These are phyloP conservation scores for Parauchenoglanis punctatus DNA, from an alignment of 2,797 vertebrate genomes.

Conservation along the genomic window DNA sequence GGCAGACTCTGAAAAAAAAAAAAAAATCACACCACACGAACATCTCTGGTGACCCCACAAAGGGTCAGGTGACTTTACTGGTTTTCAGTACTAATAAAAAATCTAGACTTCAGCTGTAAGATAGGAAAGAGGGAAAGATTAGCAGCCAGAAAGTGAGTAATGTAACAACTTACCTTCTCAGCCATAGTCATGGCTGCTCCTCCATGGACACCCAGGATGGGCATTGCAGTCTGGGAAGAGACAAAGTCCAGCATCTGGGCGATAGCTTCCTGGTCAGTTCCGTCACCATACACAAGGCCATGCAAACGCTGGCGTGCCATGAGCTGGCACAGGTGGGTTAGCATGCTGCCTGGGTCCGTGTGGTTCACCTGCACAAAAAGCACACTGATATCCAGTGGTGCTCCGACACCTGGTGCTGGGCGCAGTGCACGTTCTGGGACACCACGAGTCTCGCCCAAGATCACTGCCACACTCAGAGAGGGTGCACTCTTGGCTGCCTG, in stretches of 20 bases:
- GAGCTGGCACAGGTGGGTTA: slow-evolving; percentile 94
- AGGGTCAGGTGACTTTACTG: neutral
- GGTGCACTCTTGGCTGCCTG: slow-evolving; percentile 86
- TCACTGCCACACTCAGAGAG: slow-evolving; percentile 91
- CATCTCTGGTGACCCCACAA: neutral
- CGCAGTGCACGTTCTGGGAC: slow-evolving; percentile 86
- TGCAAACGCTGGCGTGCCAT: slow-evolving; percentile 94
- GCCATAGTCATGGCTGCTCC: slow-evolving; percentile 99
- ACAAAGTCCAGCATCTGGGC: slow-evolving; percentile 99
- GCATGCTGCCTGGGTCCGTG: slow-evolving; percentile 97
- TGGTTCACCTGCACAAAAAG: slow-evolving; percentile 92
- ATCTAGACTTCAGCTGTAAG: neutral
- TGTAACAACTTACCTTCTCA: slow-evolving; percentile 86
- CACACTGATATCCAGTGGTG: slow-evolving; percentile 86
- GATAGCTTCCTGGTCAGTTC: slow-evolving; percentile 95
- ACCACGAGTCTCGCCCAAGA: slow-evolving; percentile 89
- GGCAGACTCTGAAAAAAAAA: neutral
- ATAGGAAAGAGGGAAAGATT: neutral
- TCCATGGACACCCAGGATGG: slow-evolving; percentile 94
- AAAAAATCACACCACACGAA: neutral
- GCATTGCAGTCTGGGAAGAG: slow-evolving; percentile 94
- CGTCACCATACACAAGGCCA: slow-evolving; percentile 94
- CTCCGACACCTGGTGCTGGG: slow-evolving; percentile 82
- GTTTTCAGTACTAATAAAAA: neutral
- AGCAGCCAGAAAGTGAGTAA: neutral